Base-by-base conservation (phyloP, 2,888 invertebrate genomes). In the Noctua janthina region DNA sequence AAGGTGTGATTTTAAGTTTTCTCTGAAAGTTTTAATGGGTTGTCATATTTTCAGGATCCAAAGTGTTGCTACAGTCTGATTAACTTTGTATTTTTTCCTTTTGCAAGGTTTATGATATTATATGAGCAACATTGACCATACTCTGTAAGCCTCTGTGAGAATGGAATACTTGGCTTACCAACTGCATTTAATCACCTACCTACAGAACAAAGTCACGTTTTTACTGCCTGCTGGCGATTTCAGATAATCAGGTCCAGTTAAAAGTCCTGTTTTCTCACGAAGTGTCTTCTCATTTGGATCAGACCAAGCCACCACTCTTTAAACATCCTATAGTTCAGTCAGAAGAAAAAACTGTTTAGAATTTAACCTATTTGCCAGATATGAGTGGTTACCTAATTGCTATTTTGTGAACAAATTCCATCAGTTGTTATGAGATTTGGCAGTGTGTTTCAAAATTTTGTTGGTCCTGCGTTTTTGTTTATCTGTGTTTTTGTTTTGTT, bases 241-340 rank as follows among this genome's bases (percentile, higher is more conserved):
- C 15, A 17, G 46, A 46, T 78, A 78, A 77, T 66, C 23, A 17
- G 20, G 20, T 54, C 54, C 51, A 54, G 35, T 62, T 62, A 29
- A 0, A 8, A 62, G 2, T 7, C 13, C n/a, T 4, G 13, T 20
- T 62, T 54, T 35, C 43, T 78, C 54, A 56, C 79, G n/a, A 67
- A 4, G 8, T 46, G 3, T 54, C 23, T n/a, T 46, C 35, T n/a
- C 3, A 35, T 51, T 77, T 39, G 17, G 15, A 7, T 35, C 10
- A 15, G n/a, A 62, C 20, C 7, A 17, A 13, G 2, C n/a, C n/a
- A 74, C 11, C 7, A 6, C 29, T 2, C 1, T 11, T 43, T 43
- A 43, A 54, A 56, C 1, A n/a, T 5, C n/a, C 7, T n/a, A 11
- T 29, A 15, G 29, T 29, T 29, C 29, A 29, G 29, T 29, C 13